phyloP scores from a whole-genome alignment of 2,113 vertebrate species.

The Cryptoleucopteryx plumbea region DNA sequence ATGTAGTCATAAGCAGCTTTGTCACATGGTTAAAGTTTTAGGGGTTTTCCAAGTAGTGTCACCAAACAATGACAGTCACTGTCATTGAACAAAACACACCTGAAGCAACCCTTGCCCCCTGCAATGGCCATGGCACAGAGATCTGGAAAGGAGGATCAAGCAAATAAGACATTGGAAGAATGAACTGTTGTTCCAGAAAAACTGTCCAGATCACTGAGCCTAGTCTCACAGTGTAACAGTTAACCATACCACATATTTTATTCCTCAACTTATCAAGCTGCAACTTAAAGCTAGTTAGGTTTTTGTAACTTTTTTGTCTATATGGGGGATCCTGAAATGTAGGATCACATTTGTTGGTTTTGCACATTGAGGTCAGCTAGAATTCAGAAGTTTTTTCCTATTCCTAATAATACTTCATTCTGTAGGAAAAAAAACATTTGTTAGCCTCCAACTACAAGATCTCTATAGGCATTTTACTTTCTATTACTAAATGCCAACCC shows the following conservation, averaged over 20 bases:
- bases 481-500: not conserved
- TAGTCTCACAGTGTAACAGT: not conserved
- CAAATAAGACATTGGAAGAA: not conserved
- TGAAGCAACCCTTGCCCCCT: not conserved
- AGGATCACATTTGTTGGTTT: not conserved
- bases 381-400: fast-evolving
- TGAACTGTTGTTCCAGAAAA: not conserved
- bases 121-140: not conserved
- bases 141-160: not conserved
- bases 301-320: not conserved
- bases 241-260: not conserved
- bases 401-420: not conserved
- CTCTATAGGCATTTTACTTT: not conserved
- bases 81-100: not conserved
- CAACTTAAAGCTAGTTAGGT: not conserved
- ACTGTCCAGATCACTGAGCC: not conserved
- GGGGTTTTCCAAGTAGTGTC: not conserved
- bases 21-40: not conserved
- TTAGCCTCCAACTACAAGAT: not conserved
- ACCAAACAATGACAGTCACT: not conserved
- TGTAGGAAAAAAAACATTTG: fast-evolving
- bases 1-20: not conserved
- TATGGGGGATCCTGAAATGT: not conserved
- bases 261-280: not conserved
- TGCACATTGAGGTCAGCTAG: fast-evolving